Evolutionary conservation across 2,797 vertebrate species (phyloP).

Genomic region (Gallinago nigripennis): DNA sequence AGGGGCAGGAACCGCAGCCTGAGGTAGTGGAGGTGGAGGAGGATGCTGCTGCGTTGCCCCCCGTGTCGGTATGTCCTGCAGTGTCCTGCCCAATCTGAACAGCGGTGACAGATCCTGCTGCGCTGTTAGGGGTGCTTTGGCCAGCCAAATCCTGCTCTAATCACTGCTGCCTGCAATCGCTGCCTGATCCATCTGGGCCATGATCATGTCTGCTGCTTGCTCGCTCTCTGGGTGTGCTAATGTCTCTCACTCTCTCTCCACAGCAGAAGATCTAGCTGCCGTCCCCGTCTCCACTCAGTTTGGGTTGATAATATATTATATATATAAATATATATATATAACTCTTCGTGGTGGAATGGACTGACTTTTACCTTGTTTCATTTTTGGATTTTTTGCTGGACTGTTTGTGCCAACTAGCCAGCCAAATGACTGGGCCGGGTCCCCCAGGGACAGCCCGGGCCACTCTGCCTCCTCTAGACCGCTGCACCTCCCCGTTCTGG

Average conservation of each 20-base stretch:
- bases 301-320: constrained; percentile 75
- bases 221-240: not conserved
- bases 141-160: not conserved
- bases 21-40: constrained; percentile 73
- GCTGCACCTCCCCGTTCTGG: constrained; percentile 20
- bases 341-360: constrained; percentile 78
- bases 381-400: constrained; percentile 72
- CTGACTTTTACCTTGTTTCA: constrained; percentile 70
- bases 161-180: not conserved
- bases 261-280: constrained; percentile 82
- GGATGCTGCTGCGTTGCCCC: constrained; percentile 57
- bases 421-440: constrained; percentile 49
- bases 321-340: constrained; percentile 63
- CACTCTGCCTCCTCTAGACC: not conserved
- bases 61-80: constrained; percentile 69
- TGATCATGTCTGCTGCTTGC: not conserved
- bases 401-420: constrained; percentile 78
- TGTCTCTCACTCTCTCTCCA: not conserved
- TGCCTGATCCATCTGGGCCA: not conserved
- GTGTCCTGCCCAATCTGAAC: constrained; percentile 44
- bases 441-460: not conserved
- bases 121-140: constrained; percentile 28
- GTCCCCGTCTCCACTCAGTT: constrained; percentile 48
- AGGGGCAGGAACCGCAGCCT: constrained; percentile 71
- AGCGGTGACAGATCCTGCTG: constrained; percentile 25